phyloP scores from a whole-genome alignment of 2,113 vertebrate genomes.

The Marcusenius ussheri region DNA sequence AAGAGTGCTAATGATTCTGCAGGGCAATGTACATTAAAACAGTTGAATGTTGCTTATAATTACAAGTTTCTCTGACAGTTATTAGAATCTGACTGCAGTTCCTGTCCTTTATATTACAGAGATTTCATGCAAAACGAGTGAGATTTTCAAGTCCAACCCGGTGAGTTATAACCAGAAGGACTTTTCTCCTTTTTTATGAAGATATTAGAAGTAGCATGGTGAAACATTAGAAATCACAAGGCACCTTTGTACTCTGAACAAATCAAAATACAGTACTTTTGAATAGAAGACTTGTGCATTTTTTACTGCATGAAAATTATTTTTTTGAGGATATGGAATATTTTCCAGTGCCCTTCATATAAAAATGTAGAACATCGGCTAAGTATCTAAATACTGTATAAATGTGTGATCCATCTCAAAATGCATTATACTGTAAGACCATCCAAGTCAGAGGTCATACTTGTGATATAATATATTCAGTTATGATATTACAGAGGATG shows the following conservation, averaged over 20 bases:
- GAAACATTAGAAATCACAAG: background rate
- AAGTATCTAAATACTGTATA: background rate
- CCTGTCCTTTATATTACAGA: background rate
- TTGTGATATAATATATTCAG: background rate
- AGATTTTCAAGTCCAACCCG: background rate
- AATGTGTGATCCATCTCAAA: background rate
- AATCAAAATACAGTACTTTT: background rate
- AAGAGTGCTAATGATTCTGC: background rate
- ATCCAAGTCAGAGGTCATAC: background rate
- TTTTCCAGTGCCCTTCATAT: background rate
- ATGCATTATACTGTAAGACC: background rate
- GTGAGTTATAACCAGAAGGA: background rate
- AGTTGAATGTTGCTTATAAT: background rate
- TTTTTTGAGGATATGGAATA: background rate
- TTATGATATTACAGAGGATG: background rate
- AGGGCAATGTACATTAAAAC: background rate
- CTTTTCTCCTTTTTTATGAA: background rate
- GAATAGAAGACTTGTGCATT: background rate
- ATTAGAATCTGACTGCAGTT: background rate
- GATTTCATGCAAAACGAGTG: background rate
- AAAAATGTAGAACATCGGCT: background rate
- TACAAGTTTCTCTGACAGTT: background rate
- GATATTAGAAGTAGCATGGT: background rate
- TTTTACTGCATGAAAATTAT: background rate
- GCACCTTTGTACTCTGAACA: background rate